A percentile compares a stretch with the other conserved stretches of the same genome.
Conservation (phyloP, 1,140 invertebrate genomes). For the Notospermus geniculatus region DNA sequence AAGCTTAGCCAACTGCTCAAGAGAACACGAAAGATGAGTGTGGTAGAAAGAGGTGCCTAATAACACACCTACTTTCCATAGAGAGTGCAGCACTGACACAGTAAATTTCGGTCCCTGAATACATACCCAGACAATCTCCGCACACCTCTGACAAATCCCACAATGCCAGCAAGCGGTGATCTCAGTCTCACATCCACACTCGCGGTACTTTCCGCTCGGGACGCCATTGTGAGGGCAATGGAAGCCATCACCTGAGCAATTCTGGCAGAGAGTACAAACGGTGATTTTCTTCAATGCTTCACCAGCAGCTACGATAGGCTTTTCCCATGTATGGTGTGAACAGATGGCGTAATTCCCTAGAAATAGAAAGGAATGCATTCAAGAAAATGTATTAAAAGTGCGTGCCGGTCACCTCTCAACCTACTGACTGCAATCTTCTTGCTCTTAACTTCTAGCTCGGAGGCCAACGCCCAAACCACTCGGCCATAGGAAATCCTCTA, state of each 20-base stretch:
- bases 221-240: constrained; percentile 38
- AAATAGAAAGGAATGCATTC: constrained; percentile 14
- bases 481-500: too few relatives aligned
- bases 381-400: background rate
- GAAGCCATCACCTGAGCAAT: constrained; percentile 37
- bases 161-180: constrained; percentile 38
- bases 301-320: constrained; percentile 2
- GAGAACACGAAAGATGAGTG: too few relatives aligned
- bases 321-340: constrained; percentile 37
- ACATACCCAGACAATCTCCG: constrained; percentile 41
- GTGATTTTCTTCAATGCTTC: constrained; percentile 26
- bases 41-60: too few relatives aligned
- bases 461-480: too few relatives aligned
- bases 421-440: too few relatives aligned
- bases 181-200: constrained; percentile 35
- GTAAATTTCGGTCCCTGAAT: too few relatives aligned
- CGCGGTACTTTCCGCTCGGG: constrained; percentile 28
- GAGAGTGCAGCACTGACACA: too few relatives aligned
- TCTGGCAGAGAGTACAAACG: constrained; percentile 42
- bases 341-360: constrained; percentile 42
- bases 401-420: constrained; percentile 26
- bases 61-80: too few relatives aligned
- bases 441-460: too few relatives aligned
- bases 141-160: constrained; percentile 43
- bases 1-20: too few relatives aligned